Evolutionary conservation across 2,113 vertebrate species (phyloP).

Genomic region (Gymnocephalus cernua): DNA sequence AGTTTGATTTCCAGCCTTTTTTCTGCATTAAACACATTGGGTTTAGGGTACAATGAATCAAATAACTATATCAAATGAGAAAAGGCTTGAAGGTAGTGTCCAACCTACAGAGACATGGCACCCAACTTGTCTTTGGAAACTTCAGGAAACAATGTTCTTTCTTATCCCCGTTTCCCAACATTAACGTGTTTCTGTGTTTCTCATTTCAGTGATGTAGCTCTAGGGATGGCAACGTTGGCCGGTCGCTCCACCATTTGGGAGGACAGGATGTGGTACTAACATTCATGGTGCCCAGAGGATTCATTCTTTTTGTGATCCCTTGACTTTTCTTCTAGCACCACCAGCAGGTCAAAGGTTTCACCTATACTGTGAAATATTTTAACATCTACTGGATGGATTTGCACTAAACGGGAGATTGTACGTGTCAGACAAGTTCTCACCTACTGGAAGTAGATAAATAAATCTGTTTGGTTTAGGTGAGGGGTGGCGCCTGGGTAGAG

Average conservation of each 20-base stretch:
- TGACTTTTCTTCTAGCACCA: neutral
- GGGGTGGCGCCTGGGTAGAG: too few species aligned
- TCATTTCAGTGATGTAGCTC: neutral
- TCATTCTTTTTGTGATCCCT: neutral
- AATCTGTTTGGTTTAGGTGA: too few species aligned
- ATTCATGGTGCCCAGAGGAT: neutral
- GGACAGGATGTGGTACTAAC: neutral
- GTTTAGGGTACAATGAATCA: neutral
- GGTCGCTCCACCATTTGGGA: too few species aligned
- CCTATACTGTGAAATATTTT: too few species aligned
- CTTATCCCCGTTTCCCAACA: neutral
- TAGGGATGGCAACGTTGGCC: neutral
- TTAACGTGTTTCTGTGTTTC: neutral
- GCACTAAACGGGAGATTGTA: too few species aligned
- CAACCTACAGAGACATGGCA: neutral
- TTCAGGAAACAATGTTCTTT: too few species aligned
- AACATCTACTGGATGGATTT: too few species aligned
- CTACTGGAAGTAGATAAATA: too few species aligned
- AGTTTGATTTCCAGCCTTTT: neutral
- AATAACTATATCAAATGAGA: neutral
- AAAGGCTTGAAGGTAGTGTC: neutral
- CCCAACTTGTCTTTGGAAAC: neutral
- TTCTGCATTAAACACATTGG: neutral
- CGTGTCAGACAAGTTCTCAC: too few species aligned
- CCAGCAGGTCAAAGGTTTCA: neutral